Base-by-base conservation (phyloP, 2,888 invertebrate genomes). In the Drosophila nigricruria region DNA sequence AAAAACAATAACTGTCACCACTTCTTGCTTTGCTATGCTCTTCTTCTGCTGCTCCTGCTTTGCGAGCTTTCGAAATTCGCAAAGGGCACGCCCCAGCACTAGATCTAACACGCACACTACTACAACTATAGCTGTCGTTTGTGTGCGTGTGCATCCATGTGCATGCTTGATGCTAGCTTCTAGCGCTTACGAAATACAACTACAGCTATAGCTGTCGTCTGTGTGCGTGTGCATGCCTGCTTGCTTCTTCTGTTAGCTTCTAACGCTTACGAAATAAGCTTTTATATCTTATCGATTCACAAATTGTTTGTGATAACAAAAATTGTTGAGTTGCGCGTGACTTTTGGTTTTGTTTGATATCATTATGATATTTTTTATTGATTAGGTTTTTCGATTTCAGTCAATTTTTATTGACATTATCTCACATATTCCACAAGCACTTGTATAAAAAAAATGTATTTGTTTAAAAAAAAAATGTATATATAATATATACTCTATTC, bases 391-490 rank as follows among this genome's bases (percentile, higher is more conserved):
- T 58, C 36, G 52, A 56, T 65, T 56, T 57, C 14, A 12, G 57
- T 52, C 70, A 38, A 60, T 66, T 62, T 62, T 47, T 58, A 20
- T 65, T 50, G 42, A 49, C 43, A 43, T 71, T 75, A 61, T 72
- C 71, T 69, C 76, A 66, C 77, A 79, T 60, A 56, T 80, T 65
- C 4, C 63, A 81, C 78, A 83, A 71, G 65, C 78, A 71, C 69
- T 70, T 69, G 62, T 65, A 63, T 47, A 67, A 72, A 70, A 66
- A 70, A 78, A 75, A 61, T 71, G 52, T 10, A 53, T 53, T 40
- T 10, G 30, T 25, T n/a, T 43, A 71, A 78, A 68, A 79, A 63
- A 70, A 25, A 57, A 12, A 34, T 0, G 32, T 30, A 30, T 49
- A 32, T 2, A 18, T 30, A 10, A 42, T 27, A 52, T 53, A 50